Evolutionary conservation across 1,140 invertebrate genomes (phyloP), one percentile per base, ranked within the genome.

Genomic region (Orussus abietinus): DNA sequence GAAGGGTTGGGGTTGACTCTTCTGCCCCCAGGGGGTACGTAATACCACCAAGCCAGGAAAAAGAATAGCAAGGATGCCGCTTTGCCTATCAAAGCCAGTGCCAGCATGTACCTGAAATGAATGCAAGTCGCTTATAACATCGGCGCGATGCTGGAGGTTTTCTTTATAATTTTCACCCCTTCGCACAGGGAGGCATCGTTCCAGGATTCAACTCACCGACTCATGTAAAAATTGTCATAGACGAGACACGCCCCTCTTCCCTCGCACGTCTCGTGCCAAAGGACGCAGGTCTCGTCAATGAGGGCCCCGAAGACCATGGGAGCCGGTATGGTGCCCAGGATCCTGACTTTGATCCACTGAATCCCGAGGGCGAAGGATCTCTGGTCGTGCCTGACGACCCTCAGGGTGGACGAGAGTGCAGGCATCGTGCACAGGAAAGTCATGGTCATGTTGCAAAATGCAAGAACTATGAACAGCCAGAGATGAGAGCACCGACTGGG

Each of bases 281-380:
- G 65, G 21, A 88, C 75, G 59, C 90, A 93, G 0, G 87, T 82
- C 14, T 84, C 77, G 62, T 93, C 90, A 42, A 93, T 92, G 11
- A 89, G 77, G 42, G 81, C 80, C 0, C 90, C 90, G 67, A 92
- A 92, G 38, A 92, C 77, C 39, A 92, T 80, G 0, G 90, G 90
- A 10, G 87, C 85, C 1, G 90, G 90, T 55, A 92, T 91, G 3
- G 89, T 90, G n/a, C 87, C 87, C 61, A 83, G 53, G 29, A 87
- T 61, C 11, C 90, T 76, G 5, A 90, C 84, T 47, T 87, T 82
- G 17, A 92, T 86, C 85, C 89, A 92, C 63, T 93, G 90, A 53
- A 92, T 81, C 0, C 90, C 90, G 18, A 92, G 66, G 1, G 88
- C 89, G 74, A 93, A 90, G 1, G 88, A 87, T 28, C 86, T 77